Evolutionary conservation across 2,888 invertebrate species (phyloP), one percentile per base, ranked within the genome.

Genomic region (Scaeva pyrastri): DNA sequence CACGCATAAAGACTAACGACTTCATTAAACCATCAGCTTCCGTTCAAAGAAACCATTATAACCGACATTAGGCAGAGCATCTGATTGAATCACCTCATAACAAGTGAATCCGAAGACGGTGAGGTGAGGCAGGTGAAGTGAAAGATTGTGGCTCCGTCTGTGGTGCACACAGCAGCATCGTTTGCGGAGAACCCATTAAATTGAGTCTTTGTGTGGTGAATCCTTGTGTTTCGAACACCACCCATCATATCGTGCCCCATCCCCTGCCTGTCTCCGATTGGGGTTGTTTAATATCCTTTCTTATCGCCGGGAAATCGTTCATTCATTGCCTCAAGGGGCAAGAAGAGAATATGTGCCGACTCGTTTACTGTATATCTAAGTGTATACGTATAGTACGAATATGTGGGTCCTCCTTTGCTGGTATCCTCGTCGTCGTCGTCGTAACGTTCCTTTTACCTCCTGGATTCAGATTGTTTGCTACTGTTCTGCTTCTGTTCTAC

Each of bases 11-110:
- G 85, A 80, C 82, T 88, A 88, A 88, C 85, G 88, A 88, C 85
- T 88, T 88, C 88, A 88, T 88, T 88, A 88, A 88, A 88, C 88
- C 88, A 88, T 88, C 87, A 88, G 78, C 88, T 88, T 88, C 88
- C 88, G 88, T 82, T 88, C 80, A 88, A 84, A 88, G 88, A 88
- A 87, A 87, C 87, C 87, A 87, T 87, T 87, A 87, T 87, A 87
- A 87, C 87, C 87, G 87, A 87, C 87, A 87, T 87, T 87, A 87
- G 87, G 78, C 78, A 79, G 79, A 83, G 52, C 64, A 79, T 87
- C 87, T 87, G 87, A 87, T 87, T 83, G 87, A 87, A 87, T 87
- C 87, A 87, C 87, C 87, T 87, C 81, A 75, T 83, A 83, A 83
- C 83, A 83, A 87, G 82, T 83, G 75, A 79, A 75, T 66, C 52